Conservation (phyloP, 2,797 vertebrate genomes). For the Myotis pilosus region DNA sequence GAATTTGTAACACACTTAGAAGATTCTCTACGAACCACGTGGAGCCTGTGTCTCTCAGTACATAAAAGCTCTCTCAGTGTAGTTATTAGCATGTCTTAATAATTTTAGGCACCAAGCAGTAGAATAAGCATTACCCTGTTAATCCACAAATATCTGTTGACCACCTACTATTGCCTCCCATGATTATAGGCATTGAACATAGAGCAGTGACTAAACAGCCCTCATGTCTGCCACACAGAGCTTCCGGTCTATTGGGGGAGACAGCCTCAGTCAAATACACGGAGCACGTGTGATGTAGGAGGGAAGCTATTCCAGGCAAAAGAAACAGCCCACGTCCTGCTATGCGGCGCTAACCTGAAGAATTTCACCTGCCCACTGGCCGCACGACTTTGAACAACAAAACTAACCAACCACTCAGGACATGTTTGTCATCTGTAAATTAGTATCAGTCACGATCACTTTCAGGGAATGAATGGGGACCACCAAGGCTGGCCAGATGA, state of each 20-base stretch:
- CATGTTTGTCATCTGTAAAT: neutral
- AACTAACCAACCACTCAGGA: rapidly evolving
- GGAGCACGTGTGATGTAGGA: too few species aligned
- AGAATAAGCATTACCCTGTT: neutral
- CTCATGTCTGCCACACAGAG: rapidly evolving
- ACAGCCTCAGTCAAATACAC: neutral
- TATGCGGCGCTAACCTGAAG: neutral
- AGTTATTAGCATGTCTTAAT: neutral
- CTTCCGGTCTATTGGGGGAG: neutral
- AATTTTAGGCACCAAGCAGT: neutral
- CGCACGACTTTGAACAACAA: neutral
- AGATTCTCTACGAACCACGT: neutral
- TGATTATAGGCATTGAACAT: neutral
- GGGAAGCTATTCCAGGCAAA: neutral
- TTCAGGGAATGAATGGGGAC: neutral
- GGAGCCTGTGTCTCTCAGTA: neutral
- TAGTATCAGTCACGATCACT: neutral
- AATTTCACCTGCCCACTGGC: neutral
- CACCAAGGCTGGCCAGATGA: too few species aligned
- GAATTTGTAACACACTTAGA: too few species aligned
- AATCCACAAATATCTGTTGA: neutral
- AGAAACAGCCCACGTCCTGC: rapidly evolving
- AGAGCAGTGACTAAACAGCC: neutral
- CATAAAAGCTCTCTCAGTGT: neutral
- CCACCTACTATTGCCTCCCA: neutral